Evolutionary conservation across 2,797 vertebrate genomes (phyloP), one percentile per base, ranked within the genome.

Genomic region (Taeniopygia guttata): DNA sequence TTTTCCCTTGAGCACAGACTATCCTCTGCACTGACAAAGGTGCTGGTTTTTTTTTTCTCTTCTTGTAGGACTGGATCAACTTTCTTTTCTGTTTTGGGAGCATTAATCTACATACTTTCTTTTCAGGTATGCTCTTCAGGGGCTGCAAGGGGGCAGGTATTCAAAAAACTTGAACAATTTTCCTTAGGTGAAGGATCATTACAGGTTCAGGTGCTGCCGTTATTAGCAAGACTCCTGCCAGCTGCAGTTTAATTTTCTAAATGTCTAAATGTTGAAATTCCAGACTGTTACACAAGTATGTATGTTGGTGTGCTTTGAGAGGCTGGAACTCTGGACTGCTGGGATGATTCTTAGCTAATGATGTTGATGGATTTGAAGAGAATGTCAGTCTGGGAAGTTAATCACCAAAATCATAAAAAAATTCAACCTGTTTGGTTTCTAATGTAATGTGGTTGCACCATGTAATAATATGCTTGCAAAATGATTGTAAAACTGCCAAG

Each of bases 151-250:
- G 79, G 73, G 56, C 83, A 95, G 66, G 73, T 63, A 96, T 95
- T 93, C 58, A 26, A 94, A 95, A 89, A 91, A 94, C 95, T 74
- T 84, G 66, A 96, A 70, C 74, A 89, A 70, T 96, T 95, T 95
- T 96, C 90, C 92, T 76, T 67, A 89, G 92, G 94, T 95, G 86
- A 95, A 87, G 51, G 88, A 93, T 92, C 70, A 67, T 60, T 89
- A 45, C 9, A 38, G 77, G 84, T 93, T 95, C 78, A 90, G 74
- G 46, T 93, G 81, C 67, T 79, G 92, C 63, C 0, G 0, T 48
- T 90, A 74, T 76, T 90, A 94, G 70, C 0, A 1, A 76, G 88
- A 36, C 76, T 85, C 64, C 36, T 0, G 1, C 70, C 80, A 89
- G 84, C 77, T 96, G 74, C 88, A 27, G 4, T 55, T 82, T 76